Evolutionary conservation across 2,888 invertebrate genomes (phyloP).

Genomic region (Drosophila quasianomalipes): DNA sequence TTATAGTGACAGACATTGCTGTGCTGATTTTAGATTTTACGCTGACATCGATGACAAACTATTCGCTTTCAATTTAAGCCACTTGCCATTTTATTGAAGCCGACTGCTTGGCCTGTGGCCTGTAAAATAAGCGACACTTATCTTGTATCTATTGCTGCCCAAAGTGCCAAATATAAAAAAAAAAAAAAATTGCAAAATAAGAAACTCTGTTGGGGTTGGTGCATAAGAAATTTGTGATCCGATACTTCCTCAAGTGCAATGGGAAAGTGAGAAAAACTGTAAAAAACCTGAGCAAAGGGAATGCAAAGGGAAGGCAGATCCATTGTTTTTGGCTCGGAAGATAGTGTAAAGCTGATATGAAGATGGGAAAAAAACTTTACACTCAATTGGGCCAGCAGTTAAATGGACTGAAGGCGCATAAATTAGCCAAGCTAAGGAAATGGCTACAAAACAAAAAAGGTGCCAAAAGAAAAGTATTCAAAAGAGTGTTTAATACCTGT

Average conservation of each 20-base stretch:
- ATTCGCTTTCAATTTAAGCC: constrained; percentile 44
- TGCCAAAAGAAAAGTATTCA: constrained; percentile 2
- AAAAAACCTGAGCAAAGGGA: constrained; percentile 24
- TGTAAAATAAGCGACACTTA: constrained; percentile 5
- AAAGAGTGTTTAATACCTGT: constrained; percentile 3
- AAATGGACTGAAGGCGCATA: constrained; percentile 27
- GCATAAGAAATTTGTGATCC: constrained; percentile 37
- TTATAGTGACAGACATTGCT: constrained; percentile 42
- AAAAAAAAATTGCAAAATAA: not conserved
- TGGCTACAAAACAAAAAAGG: not conserved
- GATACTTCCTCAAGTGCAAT: constrained; percentile 64
- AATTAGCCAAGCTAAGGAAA: constrained; percentile 42
- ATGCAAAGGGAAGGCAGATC: constrained; percentile 6
- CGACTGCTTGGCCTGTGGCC: constrained; percentile 8
- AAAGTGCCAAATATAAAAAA: constrained; percentile 12
- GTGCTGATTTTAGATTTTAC: constrained; percentile 45
- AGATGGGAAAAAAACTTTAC: constrained; percentile 39
- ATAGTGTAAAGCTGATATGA: constrained; percentile 35
- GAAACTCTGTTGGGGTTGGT: constrained; percentile 6
- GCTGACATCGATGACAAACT: constrained; percentile 52
- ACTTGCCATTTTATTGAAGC: constrained; percentile 21
- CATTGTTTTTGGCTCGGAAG: constrained; percentile 45
- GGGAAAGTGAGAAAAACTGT: constrained; percentile 62
- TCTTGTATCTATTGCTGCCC: constrained; percentile 24
- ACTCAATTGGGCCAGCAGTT: constrained; percentile 53